phyloP scores from a whole-genome alignment of 1,140 invertebrate genomes.

The Ceratina japonica region DNA sequence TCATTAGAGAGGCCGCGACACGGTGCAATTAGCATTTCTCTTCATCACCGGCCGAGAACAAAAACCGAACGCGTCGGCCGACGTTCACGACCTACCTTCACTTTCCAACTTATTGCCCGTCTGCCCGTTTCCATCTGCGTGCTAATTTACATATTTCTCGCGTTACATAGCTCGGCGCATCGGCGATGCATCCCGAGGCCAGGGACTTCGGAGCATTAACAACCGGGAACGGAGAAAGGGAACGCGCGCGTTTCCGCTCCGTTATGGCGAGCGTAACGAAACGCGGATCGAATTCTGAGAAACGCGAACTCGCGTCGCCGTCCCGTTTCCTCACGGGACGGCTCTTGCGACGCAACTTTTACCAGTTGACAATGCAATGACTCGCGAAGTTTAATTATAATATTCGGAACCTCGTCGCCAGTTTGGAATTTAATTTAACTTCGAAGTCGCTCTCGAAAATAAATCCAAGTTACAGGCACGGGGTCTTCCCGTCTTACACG shows the following conservation, averaged over 20 bases:
- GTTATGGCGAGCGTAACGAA: neutral
- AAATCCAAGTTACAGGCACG: no score
- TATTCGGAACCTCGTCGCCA: neutral
- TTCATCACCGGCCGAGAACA: neutral
- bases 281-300: neutral
- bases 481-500: no score
- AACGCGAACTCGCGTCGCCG: neutral
- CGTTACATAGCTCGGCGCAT: constrained; percentile 16
- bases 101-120: constrained; percentile 6
- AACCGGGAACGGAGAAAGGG: neutral
- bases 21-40: constrained; percentile 14
- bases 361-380: neutral
- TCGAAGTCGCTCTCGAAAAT: no score
- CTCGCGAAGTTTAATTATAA: neutral
- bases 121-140: neutral
- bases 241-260: neutral
- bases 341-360: neutral
- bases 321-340: neutral
- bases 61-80: neutral
- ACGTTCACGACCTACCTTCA: constrained; percentile 12
- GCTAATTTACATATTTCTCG: constrained; percentile 23
- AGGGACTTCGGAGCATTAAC: neutral
- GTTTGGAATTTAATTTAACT: no score
- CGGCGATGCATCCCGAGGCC: neutral
- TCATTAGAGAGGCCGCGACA: neutral